A percentile compares a stretch with the other conserved stretches of the same genome.
phyloP scores from a whole-genome alignment of 2,797 vertebrate genomes.

The Hapalemur alaotrensis region DNA sequence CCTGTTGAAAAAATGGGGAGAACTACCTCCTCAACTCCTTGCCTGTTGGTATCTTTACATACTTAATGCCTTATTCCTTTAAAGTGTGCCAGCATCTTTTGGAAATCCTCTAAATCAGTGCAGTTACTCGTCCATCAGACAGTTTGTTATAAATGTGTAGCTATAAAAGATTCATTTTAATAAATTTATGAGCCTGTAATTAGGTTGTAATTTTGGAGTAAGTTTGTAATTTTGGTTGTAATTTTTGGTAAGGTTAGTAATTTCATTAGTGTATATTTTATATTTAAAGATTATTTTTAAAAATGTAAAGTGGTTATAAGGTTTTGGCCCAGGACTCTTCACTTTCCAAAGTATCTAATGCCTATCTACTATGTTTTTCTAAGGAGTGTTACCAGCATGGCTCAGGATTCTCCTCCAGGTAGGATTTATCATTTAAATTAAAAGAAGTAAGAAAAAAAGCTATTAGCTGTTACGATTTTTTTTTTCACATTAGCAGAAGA shows the following conservation, averaged over 20 bases:
- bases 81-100: not conserved
- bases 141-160: not conserved
- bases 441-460: not conserved
- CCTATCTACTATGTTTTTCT: not conserved
- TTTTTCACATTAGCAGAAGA: not conserved
- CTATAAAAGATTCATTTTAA: slow-evolving; percentile 46
- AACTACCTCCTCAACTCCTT: not conserved
- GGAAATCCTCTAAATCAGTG: not conserved
- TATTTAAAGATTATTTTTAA: not conserved
- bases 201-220: slow-evolving; percentile 16
- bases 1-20: not conserved
- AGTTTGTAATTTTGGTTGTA: not conserved
- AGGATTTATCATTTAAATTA: not conserved
- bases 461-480: not conserved
- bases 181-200: slow-evolving; percentile 8
- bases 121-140: not conserved
- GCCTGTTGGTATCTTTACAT: not conserved
- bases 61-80: not conserved
- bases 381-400: not conserved
- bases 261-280: slow-evolving; percentile 47
- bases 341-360: not conserved
- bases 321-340: not conserved
- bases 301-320: not conserved
- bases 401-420: not conserved
- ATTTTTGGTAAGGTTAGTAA: slow-evolving; percentile 13